Evolutionary conservation across 2,888 invertebrate species (phyloP).

Genomic region (Noctua pronuba): DNA sequence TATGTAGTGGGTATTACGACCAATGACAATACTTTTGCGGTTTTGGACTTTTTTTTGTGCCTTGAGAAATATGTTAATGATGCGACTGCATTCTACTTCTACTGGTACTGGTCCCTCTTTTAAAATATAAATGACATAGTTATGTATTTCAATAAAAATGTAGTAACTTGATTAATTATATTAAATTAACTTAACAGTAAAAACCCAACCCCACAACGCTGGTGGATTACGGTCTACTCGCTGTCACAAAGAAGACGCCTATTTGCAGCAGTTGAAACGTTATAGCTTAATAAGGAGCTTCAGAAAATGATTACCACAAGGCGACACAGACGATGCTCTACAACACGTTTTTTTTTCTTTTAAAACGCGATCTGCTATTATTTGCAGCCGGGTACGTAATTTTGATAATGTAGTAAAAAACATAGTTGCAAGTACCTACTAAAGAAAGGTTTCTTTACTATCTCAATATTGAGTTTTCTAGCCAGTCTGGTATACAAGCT

Average conservation of each 20-base stretch:
- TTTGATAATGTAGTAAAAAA: background rate
- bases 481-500: slow-evolving; percentile 46
- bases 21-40: slow-evolving; percentile 2
- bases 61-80: slow-evolving; percentile 16
- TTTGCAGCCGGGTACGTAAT: background rate
- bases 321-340: background rate
- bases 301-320: no score
- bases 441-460: slow-evolving; percentile 18
- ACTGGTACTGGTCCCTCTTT: background rate
- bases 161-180: no score
- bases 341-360: background rate
- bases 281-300: no score
- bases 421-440: background rate
- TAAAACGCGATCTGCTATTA: background rate
- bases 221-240: no score
- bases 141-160: background rate
- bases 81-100: background rate
- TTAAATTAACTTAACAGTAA: no score
- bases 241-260: no score
- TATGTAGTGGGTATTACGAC: slow-evolving; percentile 13
- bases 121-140: background rate
- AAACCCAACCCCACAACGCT: no score
- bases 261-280: no score
- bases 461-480: slow-evolving; percentile 39
- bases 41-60: background rate